Percentiles rank a stretch among this genome's conserved stretches.
Conservation (phyloP, 2,888 invertebrate genomes). For the Spodoptera exigua region DNA sequence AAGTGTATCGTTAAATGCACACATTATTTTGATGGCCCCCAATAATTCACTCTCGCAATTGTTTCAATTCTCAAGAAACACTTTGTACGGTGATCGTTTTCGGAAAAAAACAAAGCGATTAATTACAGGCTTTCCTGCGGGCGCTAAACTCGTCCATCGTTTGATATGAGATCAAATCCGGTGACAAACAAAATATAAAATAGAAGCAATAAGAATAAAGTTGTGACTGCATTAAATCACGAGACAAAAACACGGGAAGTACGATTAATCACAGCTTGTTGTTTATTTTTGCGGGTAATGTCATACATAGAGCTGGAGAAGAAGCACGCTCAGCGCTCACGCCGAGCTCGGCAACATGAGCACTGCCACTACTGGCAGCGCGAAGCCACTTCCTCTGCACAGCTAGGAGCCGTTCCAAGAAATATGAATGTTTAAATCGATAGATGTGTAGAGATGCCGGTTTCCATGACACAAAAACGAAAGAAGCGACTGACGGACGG, state of each 20-base stretch:
- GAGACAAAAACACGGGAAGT: constrained; percentile 57
- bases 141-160: constrained; percentile 23
- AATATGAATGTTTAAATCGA: constrained; percentile 50
- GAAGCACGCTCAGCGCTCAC: background rate
- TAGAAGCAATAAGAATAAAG: background rate
- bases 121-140: constrained; percentile 28
- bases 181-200: too few species aligned
- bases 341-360: too few species aligned
- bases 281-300: constrained; percentile 47
- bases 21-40: constrained; percentile 70
- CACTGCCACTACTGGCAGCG: constrained; percentile 1
- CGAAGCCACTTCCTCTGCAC: constrained; percentile 45
- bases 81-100: constrained; percentile 50
- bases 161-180: constrained; percentile 4
- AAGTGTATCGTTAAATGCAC: constrained; percentile 73
- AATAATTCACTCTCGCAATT: constrained; percentile 72
- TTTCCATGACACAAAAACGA: constrained; percentile 76
- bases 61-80: constrained; percentile 62
- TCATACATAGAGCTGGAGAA: constrained; percentile 20
- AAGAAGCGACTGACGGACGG: constrained; percentile 64
- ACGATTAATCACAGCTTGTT: constrained; percentile 57
- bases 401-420: constrained; percentile 26
- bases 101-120: constrained; percentile 53
- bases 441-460: constrained; percentile 62
- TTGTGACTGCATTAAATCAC: constrained; percentile 56